Percentiles rank a stretch among this genome's conserved stretches.
Conservation (phyloP, 2,113 vertebrate genomes). For the Nyctibius bracteatus region DNA sequence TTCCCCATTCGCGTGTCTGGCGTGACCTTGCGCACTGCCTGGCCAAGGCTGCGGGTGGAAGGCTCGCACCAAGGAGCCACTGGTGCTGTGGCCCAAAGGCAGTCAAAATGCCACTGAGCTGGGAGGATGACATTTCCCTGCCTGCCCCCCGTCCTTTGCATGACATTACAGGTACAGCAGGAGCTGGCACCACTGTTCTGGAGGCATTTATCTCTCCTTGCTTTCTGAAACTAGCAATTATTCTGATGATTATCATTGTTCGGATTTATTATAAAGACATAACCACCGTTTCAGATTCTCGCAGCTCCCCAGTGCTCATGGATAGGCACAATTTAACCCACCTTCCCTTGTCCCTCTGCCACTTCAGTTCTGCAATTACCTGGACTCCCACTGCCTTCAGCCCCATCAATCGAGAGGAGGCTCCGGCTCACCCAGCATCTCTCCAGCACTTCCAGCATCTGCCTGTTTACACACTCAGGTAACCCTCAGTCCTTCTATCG, state of each 20-base stretch:
- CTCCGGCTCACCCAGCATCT: background rate
- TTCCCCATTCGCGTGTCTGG: fast-evolving
- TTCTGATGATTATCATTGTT: background rate
- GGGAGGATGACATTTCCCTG: background rate
- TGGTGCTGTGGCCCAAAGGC: background rate
- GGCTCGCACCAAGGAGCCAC: background rate
- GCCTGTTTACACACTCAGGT: background rate
- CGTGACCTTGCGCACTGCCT: background rate
- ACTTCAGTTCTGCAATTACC: background rate
- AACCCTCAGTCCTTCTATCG: background rate
- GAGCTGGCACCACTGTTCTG: background rate
- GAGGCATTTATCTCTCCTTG: slow-evolving; percentile 3
- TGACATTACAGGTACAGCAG: background rate
- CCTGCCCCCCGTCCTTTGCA: background rate
- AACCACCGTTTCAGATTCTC: background rate
- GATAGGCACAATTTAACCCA: background rate
- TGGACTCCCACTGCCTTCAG: background rate
- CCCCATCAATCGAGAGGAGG: background rate
- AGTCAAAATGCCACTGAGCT: background rate
- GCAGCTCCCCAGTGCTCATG: background rate
- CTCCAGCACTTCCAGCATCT: background rate
- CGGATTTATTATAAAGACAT: background rate
- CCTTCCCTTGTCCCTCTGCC: background rate
- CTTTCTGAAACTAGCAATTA: slow-evolving; percentile 34
- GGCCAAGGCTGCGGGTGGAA: background rate